Evolutionary conservation across 2,888 invertebrate species (phyloP), one percentile per base, ranked within the genome.

Genomic region (Agrotis ipsilon): DNA sequence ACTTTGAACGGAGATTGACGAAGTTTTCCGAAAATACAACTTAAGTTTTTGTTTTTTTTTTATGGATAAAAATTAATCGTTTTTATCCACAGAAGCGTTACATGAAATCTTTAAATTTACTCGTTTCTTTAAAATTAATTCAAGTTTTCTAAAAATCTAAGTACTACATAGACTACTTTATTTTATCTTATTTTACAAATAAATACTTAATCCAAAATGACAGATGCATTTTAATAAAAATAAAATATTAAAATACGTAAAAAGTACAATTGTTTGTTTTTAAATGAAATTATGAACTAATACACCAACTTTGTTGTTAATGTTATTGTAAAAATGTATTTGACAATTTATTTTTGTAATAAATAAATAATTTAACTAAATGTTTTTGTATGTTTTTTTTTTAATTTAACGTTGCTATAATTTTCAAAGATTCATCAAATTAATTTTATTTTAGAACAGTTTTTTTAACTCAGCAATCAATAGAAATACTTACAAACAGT

Each of bases 281-380:
- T 67, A 67, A 48, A 65, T 80, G 67, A 68, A 76, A 74, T 66
- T 69, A 69, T 80, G 68, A 68, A 65, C 45, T 83, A 83, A 82
- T 80, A 79, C 24, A 61, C 52, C 61, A 75, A 71, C 1, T 68
- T 86, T 88, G 87, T 89, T 90, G 84, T 86, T 89, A 88, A 87
- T 90, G 70, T 88, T 89, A 86, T 90, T 85, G 61, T 80, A 75
- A 81, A 79, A 82, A 70, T 63, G 75, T 82, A 82, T 81, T 81
- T 81, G 86, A 85, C 80, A 82, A 82, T 83, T 81, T 87, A 87
- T 88, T 88, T 88, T 89, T 88, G 73, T 88, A 88, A 87, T 87
- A 89, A 89, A 87, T 87, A 89, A 89, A 87, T 82, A 76, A 77
- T 75, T 61, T 73, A 82, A 82, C 82, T 77, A 60, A 66, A 65